Evolutionary conservation across 2,888 invertebrate genomes (phyloP), one percentile per base, ranked within the genome.

Genomic region (Orthonychiurus folsomi): DNA sequence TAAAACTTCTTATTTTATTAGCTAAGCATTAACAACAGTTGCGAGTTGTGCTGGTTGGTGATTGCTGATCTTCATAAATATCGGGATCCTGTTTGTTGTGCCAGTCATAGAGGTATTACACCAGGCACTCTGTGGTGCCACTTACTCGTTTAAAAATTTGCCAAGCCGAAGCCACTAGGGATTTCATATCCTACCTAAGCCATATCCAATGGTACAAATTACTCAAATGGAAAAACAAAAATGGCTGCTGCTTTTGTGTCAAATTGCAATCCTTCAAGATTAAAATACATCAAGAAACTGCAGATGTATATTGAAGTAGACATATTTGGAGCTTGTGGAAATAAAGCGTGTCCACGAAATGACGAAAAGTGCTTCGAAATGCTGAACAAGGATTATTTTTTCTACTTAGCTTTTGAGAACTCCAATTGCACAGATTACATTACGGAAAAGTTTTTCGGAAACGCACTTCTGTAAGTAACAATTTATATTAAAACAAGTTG

Each of bases 311-410:
- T 96, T 72, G 81, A 86, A 67, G 90, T 91, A 65, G 93, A 94
- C 76, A 91, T 94, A 72, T 94, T 89, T 78, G 94, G 93, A 18
- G 86, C 87, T 3, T 95, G 94, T 77, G 94, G 94, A 24, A 82
- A 85, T 23, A 83, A 87, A 69, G 85, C 86, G 75, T 95, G 94
- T 76, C 87, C 93, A 0, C 53, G 67, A 37, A 62, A 48, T 20
- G 59, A 64, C 59, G 58, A 60, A 5, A 56, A 62, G 5, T 71
- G 71, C 47, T 69, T 66, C 50, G 66, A 66, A 2, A 66, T 64
- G 63, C 62, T 71, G 18, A 64, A 68, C 25, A 60, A 65, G 59
- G 69, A 73, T 18, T 76, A 76, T 66, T 74, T 73, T 64, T 75
- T 76, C 56, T 76, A 76, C 59, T 63, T 76, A n/a, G 74, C 76